Base-by-base conservation (phyloP, 1,140 invertebrate genomes). In the Ephestia elutella region DNA sequence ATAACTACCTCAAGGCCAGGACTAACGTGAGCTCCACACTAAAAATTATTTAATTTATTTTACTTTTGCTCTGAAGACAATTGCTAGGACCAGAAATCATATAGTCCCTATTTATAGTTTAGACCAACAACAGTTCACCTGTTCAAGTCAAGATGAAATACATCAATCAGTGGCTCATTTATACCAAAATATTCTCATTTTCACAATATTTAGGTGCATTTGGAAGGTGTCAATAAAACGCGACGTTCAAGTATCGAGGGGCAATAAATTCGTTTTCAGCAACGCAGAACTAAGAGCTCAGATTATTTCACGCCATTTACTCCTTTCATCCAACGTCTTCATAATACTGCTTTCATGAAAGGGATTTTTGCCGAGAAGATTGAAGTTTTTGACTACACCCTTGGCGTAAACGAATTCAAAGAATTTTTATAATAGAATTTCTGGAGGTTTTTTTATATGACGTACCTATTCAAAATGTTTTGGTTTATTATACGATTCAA, bases 291-390 rank as follows among this genome's bases (percentile, higher is more conserved):
- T 86, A 83, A 84, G 82, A 83, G 81, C 74, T 73, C 71, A 78
- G 84, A 87, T 87, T 86, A 87, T 86, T 83, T 87, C 82, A 70
- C 84, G 77, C 80, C 84, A 87, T 87, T 87, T 87, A 84, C 84
- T 84, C 77, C 80, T 86, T 87, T 87, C 80, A 83, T 71, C 75
- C 70, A 70, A 69, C 76, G 75, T 80, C 80, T 86, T 79, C 75
- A 84, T 87, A 82, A 82, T 81, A 78, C 75, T 65, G 73, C 60
- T 54, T 60, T 63, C 72, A 68, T 79, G 71, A 81, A 80, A 79
- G 67, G 73, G 71, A 75, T 74, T 78, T 81, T 81, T 70, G 62
- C 64, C 58, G 57, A 66, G 63, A 75, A 75, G 65, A 85, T 80
- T 78, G 70, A 78, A 81, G 72, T 82, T 82, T 81, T 76, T 63